Evolutionary conservation across 1,140 invertebrate species (phyloP).

Genomic region (Drosophila subpulchrella): DNA sequence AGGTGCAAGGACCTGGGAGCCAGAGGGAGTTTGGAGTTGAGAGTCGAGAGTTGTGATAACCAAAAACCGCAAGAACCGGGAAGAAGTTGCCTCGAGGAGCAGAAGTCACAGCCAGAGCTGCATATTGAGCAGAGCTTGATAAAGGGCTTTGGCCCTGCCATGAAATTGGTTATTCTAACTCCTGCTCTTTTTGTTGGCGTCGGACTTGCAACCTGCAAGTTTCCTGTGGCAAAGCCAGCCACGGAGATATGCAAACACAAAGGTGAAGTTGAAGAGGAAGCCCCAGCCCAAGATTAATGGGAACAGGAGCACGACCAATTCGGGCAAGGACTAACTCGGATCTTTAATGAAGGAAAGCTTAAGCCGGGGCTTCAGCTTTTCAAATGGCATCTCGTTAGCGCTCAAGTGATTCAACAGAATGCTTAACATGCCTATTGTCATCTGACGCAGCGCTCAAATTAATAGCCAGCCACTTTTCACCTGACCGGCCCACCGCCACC

Average conservation of each 20-base stretch:
- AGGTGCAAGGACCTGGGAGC: background rate
- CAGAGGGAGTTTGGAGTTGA: slow-evolving; percentile 4
- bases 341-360: slow-evolving; percentile 54
- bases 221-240: slow-evolving; percentile 43
- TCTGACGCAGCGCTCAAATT: slow-evolving; percentile 77
- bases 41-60: slow-evolving; percentile 73
- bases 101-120: slow-evolving; percentile 54
- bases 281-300: slow-evolving; percentile 38
- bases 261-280: background rate
- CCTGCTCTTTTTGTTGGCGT: slow-evolving; percentile 37
- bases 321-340: slow-evolving; percentile 43
- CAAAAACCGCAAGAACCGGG: slow-evolving; percentile 62
- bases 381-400: slow-evolving; percentile 78
- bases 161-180: slow-evolving; percentile 71
- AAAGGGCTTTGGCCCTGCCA: slow-evolving; percentile 65
- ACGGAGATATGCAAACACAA: slow-evolving; percentile 37
- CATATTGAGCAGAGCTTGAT: slow-evolving; percentile 78
- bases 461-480: slow-evolving; percentile 80
- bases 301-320: slow-evolving; percentile 29
- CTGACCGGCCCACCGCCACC: slow-evolving; percentile 53
- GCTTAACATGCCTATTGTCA: slow-evolving; percentile 81
- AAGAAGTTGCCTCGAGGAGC: slow-evolving; percentile 62
- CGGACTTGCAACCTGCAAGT: slow-evolving; percentile 30
- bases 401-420: slow-evolving; percentile 80
- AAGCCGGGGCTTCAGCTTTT: slow-evolving; percentile 57